phyloP scores from a whole-genome alignment of 1,140 invertebrate genomes.

The Rhizoglyphus robini region DNA sequence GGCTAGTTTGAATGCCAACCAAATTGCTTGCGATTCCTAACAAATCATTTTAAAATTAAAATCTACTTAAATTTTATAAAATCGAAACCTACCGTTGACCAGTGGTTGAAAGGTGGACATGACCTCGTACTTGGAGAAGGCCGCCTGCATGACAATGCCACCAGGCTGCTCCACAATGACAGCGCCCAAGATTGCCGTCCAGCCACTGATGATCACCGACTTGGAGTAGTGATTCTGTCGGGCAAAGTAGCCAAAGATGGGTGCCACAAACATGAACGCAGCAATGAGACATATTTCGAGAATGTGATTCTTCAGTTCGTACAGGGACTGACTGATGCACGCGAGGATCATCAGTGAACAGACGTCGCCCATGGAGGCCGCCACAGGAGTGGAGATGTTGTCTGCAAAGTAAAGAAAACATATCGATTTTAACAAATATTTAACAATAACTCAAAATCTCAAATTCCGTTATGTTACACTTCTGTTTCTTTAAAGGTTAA shows the following conservation, averaged over 20 bases:
- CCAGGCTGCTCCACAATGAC: constrained; percentile 23
- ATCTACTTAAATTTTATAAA: background rate
- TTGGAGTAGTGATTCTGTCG: constrained; percentile 49
- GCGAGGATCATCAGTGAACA: constrained; percentile 50
- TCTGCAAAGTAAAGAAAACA: constrained; percentile 40
- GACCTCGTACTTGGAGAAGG: constrained; percentile 31
- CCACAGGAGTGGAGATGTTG: constrained; percentile 91
- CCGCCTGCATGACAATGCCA: constrained; percentile 31
- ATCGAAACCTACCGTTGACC: constrained; percentile 33
- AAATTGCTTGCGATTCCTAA: constrained; percentile 30
- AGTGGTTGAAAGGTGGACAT: constrained; percentile 40
- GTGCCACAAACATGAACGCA: constrained; percentile 36
- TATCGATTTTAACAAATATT: too few relatives aligned
- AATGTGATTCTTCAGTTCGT: background rate
- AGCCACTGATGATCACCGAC: constrained; percentile 12
- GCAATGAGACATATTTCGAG: constrained; percentile 36
- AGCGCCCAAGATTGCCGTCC: constrained; percentile 19
- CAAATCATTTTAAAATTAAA: constrained; percentile 23
- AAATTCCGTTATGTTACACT: too few relatives aligned
- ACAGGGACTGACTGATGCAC: constrained; percentile 16
- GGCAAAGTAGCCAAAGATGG: constrained; percentile 61
- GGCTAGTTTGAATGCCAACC: constrained; percentile 45
- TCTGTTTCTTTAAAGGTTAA: too few relatives aligned
- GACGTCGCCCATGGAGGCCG: constrained; percentile 83
- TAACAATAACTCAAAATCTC: too few relatives aligned